Conservation (phyloP, 2,113 vertebrate species). For the Coptodon bakossiorum region DNA sequence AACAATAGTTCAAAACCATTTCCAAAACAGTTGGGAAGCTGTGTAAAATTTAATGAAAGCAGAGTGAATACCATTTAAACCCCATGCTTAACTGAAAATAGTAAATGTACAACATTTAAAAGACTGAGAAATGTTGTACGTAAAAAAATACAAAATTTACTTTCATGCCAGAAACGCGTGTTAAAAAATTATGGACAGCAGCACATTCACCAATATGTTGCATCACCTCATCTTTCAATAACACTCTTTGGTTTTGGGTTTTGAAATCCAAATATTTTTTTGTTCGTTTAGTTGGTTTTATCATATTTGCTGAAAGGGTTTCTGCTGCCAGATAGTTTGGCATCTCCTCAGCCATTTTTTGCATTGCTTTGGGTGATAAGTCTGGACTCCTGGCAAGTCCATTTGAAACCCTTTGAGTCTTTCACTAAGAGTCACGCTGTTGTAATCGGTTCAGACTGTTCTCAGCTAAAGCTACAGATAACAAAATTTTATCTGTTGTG, state of each 20-base stretch:
- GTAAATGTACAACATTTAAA: accelerated
- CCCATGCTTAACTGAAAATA: not conserved
- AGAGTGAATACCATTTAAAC: not conserved
- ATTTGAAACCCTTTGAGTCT: not conserved
- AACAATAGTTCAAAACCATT: not conserved
- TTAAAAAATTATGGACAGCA: not conserved
- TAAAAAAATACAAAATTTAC: accelerated
- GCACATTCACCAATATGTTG: accelerated
- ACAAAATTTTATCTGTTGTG: accelerated
- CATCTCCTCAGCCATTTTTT: accelerated
- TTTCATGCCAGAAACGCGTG: not conserved
- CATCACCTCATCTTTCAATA: not conserved
- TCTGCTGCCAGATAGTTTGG: not conserved
- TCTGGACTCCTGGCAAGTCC: not conserved
- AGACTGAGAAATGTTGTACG: not conserved
- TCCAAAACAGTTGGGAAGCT: not conserved
- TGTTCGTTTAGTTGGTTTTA: accelerated
- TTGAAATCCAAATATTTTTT: not conserved
- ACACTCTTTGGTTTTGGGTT: not conserved
- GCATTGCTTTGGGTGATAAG: not conserved
- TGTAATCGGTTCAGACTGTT: not conserved
- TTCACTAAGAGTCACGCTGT: not conserved
- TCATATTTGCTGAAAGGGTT: not conserved
- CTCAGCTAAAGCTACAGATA: not conserved
- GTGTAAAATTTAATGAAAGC: not conserved